Evolutionary conservation across 1,140 invertebrate genomes (phyloP).

Genomic region (Zaprionus taronus): DNA sequence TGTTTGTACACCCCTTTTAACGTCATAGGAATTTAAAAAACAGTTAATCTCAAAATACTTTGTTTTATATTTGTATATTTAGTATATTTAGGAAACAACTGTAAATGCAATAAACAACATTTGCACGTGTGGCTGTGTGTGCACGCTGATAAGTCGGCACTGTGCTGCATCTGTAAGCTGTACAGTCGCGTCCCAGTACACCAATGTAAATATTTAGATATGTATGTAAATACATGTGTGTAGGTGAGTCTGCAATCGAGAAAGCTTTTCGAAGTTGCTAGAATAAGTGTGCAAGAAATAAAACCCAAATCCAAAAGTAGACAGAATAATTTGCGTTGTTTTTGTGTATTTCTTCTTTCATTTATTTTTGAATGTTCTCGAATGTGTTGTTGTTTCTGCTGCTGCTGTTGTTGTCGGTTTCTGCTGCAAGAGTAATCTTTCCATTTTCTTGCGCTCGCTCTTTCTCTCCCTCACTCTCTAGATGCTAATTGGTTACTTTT

Average conservation of each 20-base stretch:
- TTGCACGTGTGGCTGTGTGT: neutral
- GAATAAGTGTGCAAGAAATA: conserved; percentile 23
- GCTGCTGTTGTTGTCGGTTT: conserved; percentile 8
- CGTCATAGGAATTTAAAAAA: neutral
- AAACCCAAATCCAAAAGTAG: conserved; percentile 19
- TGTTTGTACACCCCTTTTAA: neutral
- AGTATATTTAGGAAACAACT: neutral
- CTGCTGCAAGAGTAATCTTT: conserved; percentile 22
- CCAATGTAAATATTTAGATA: neutral
- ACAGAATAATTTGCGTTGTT: conserved; percentile 32
- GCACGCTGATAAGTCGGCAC: conserved; percentile 26
- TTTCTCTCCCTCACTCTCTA: neutral
- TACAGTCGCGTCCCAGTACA: conserved; percentile 33
- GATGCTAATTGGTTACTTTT: conserved; percentile 3
- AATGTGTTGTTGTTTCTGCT: conserved; percentile 50
- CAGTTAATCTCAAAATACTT: neutral
- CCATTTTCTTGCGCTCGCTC: conserved; percentile 26
- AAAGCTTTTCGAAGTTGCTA: conserved; percentile 42
- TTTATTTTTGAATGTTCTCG: conserved; percentile 76
- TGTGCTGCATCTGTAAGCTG: conserved; percentile 17
- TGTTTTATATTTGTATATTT: too few relatives aligned
- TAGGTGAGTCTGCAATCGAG: neutral
- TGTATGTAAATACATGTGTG: neutral
- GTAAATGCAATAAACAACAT: neutral
- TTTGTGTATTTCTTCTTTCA: conserved; percentile 50